A percentile compares a stretch with the other conserved stretches of the same genome.
These are phyloP conservation scores for Loxodonta africana DNA, from an alignment of 2,113 vertebrate species.

Conservation along the genomic window DNA sequence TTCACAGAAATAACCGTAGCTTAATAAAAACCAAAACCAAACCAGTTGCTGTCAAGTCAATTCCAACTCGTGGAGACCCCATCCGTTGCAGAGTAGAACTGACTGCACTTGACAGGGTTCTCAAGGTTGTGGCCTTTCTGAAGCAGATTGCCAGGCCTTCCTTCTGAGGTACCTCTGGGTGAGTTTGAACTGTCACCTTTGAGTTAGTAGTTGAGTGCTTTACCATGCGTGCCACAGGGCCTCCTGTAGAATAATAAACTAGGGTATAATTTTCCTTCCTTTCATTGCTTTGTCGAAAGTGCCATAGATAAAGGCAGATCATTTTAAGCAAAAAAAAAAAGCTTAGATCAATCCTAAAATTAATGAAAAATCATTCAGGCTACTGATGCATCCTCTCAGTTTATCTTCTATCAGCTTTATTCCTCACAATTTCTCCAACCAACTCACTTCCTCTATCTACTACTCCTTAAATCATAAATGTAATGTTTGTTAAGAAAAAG, in stretches of 20 bases:
- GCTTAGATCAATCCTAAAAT: conserved; percentile 16
- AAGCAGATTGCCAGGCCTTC: background rate
- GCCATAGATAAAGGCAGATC: background rate
- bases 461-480: background rate
- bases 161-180: background rate
- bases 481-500: conserved; percentile 37
- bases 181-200: background rate
- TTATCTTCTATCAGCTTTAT: conserved; percentile 3
- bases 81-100: background rate
- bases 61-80: background rate
- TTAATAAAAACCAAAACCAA: background rate
- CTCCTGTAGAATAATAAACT: background rate
- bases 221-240: background rate
- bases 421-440: background rate
- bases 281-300: conserved; percentile 13
- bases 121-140: background rate
- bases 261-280: background rate
- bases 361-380: background rate
- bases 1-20: background rate
- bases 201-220: background rate
- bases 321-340: background rate
- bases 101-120: no score
- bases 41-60: background rate
- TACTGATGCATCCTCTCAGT: background rate
- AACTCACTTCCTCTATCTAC: conserved; percentile 32